Conservation (phyloP, 2,113 vertebrate species). For the Eurypyga helias region DNA sequence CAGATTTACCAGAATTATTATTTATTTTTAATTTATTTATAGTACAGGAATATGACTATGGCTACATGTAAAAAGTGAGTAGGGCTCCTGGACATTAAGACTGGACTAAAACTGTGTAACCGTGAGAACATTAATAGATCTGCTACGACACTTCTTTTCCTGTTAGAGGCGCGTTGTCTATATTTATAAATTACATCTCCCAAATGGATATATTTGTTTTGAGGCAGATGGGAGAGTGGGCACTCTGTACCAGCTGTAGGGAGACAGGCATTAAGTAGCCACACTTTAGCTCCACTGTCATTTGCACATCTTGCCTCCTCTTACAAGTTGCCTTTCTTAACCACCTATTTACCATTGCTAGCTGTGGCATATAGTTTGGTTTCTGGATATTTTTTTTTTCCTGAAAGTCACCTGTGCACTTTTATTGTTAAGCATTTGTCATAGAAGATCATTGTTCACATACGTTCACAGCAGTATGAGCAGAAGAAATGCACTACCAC, state of each 20-base stretch:
- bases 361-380: neutral
- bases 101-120: neutral
- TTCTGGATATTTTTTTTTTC: neutral
- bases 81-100: neutral
- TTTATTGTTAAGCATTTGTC: neutral
- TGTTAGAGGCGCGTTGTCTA: neutral
- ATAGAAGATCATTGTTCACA: neutral
- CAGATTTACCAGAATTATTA: neutral
- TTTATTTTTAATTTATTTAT: neutral
- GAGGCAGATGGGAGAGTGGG: conserved; percentile 66
- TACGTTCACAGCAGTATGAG: neutral
- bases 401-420: neutral
- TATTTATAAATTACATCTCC: conserved; percentile 3
- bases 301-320: conserved; percentile 18
- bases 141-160: neutral
- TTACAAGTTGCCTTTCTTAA: neutral
- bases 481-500: too few species aligned
- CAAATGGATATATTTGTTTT: neutral
- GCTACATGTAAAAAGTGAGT: neutral
- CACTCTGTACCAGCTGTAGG: conserved; percentile 33
- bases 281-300: conserved; percentile 13
- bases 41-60: neutral
- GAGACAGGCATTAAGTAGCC: conserved; percentile 20
- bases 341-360: neutral
- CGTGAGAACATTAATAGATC: conserved; percentile 30